phyloP scores from a whole-genome alignment of 2,888 invertebrate genomes.

The Phymatocera aterrima region DNA sequence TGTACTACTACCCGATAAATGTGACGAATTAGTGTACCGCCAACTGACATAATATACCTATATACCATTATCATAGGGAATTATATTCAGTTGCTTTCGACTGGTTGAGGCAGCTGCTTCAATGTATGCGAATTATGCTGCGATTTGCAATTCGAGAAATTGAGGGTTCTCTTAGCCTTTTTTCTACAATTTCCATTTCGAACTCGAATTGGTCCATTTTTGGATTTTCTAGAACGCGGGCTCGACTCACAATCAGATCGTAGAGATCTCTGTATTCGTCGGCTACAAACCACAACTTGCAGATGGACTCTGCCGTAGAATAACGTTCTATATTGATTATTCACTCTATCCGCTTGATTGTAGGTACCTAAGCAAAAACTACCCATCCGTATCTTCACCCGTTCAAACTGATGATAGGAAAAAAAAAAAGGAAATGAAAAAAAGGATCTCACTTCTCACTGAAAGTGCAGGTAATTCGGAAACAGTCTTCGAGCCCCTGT shows the following conservation, averaged over 20 bases:
- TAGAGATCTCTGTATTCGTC: background rate
- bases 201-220: background rate
- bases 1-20: background rate
- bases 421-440: background rate
- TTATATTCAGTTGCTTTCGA: too few species aligned
- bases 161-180: background rate
- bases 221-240: background rate
- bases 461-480: too few species aligned
- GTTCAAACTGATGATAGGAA: background rate
- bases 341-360: background rate
- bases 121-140: too few species aligned
- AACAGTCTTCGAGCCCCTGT: too few species aligned
- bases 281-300: background rate
- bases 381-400: background rate
- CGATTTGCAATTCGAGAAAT: too few species aligned
- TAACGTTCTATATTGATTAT: constrained; percentile 3
- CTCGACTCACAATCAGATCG: background rate
- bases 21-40: background rate
- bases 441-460: background rate
- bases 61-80: background rate
- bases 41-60: background rate
- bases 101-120: too few species aligned
- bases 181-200: background rate
- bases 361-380: background rate
- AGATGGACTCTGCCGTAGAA: background rate